Conservation (phyloP, 1,140 invertebrate species). For the Drosophila mojavensis region DNA sequence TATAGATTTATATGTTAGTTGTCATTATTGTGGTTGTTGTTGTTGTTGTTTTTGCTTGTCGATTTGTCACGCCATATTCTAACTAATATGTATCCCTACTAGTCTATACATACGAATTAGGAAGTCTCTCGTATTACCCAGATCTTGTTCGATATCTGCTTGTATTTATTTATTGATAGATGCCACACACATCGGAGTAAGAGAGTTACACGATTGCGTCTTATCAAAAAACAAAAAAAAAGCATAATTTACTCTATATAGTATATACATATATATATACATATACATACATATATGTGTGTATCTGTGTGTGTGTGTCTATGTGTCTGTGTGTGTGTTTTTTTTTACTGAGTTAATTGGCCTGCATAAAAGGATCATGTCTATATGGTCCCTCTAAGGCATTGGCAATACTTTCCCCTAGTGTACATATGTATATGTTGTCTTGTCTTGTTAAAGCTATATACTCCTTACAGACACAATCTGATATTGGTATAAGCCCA, state of each 20-base stretch:
- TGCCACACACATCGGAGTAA: conserved; percentile 21
- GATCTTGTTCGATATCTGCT: conserved; percentile 22
- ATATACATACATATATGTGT: conserved; percentile 42
- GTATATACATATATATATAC: conserved; percentile 50
- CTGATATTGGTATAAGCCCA: conserved; percentile 27
- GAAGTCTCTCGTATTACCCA: conserved; percentile 26
- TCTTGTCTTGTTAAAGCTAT: conserved; percentile 13
- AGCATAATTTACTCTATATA: conserved; percentile 41
- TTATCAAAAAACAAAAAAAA: conserved; percentile 36
- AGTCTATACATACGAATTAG: conserved; percentile 25
- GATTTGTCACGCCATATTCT: conserved; percentile 42
- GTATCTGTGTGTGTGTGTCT: conserved; percentile 10
- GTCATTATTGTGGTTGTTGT: not conserved
- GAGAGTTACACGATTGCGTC: conserved; percentile 5
- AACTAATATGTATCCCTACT: conserved; percentile 35
- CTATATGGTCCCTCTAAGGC: conserved; percentile 11
- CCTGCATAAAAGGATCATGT: conserved; percentile 17
- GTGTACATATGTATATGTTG: conserved; percentile 16
- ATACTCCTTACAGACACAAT: conserved; percentile 10
- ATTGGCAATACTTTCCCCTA: conserved; percentile 42
- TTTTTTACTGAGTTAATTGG: conserved; percentile 28
- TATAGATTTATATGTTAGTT: conserved; percentile 5
- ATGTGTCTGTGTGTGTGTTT: conserved; percentile 16
- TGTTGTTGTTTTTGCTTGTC: not conserved
- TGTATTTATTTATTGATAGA: conserved; percentile 19